These are phyloP conservation scores for Zaprionus davidi DNA, from an alignment of 1,140 invertebrate species.

Conservation along the genomic window DNA sequence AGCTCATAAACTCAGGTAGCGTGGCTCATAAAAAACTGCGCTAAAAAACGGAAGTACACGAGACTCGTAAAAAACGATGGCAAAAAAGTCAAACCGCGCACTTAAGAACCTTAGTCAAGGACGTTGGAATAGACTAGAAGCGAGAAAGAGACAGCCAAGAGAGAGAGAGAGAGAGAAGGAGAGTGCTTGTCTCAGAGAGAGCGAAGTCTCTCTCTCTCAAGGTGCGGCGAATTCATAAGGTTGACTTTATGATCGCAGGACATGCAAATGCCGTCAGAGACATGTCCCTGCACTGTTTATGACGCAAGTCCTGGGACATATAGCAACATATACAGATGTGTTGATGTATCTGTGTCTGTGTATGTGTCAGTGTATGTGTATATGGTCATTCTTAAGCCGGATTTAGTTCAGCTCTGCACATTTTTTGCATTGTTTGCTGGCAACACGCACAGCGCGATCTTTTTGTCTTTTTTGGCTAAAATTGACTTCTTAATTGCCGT, in stretches of 20 bases:
- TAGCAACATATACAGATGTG: conserved; percentile 14
- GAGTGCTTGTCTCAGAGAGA: background rate
- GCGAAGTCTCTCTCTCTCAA: background rate
- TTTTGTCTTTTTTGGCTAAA: conserved; percentile 66
- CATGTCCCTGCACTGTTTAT: conserved; percentile 44
- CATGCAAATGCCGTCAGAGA: background rate
- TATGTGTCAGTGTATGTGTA: background rate
- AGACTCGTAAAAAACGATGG: conserved; percentile 57
- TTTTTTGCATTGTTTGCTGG: conserved; percentile 75
- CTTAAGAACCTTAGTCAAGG: conserved; percentile 52
- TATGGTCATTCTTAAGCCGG: conserved; percentile 69
- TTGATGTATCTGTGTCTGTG: conserved; percentile 34
- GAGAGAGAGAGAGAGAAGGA: conserved; percentile 11
- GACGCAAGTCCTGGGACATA: conserved; percentile 42
- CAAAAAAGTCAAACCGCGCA: conserved; percentile 76
- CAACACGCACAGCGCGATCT: conserved; percentile 28
- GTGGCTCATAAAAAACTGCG: conserved; percentile 10
- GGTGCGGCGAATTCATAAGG: conserved; percentile 43
- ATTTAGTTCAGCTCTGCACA: conserved; percentile 76
- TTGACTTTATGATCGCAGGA: background rate
- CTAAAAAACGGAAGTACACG: conserved; percentile 54
- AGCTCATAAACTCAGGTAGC: conserved; percentile 32
- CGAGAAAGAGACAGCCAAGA: conserved; percentile 3
- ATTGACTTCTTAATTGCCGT: conserved; percentile 81
- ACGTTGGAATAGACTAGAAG: conserved; percentile 1